These are phyloP conservation scores for Noctua pronuba DNA, from an alignment of 2,888 invertebrate species.

Conservation along the genomic window DNA sequence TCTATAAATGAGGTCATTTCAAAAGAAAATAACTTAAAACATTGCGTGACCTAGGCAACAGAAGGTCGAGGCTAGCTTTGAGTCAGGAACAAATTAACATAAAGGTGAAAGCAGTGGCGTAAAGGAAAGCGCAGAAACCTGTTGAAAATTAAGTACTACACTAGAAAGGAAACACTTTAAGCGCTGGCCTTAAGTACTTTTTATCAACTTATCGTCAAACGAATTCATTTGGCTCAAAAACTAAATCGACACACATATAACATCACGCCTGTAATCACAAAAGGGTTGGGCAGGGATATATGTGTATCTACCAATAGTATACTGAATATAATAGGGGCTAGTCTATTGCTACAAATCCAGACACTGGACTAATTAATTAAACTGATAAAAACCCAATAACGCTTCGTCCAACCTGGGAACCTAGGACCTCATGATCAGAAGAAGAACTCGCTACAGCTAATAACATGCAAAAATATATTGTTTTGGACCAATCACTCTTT, in stretches of 20 bases:
- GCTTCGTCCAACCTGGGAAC: neutral
- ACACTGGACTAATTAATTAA: neutral
- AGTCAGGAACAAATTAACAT: constrained; percentile 12
- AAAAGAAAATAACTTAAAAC: constrained; percentile 2
- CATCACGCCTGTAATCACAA: neutral
- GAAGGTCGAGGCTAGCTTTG: constrained; percentile 17
- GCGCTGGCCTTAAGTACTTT: too few relatives aligned
- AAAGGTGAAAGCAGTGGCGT: constrained; percentile 20
- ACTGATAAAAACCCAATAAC: neutral
- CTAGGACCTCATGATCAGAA: neutral
- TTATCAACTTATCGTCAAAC: neutral
- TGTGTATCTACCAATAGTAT: neutral
- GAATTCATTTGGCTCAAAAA: neutral
- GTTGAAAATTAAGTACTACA: constrained; percentile 16
- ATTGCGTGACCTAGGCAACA: constrained; percentile 41
- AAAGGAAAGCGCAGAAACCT: constrained; percentile 9
- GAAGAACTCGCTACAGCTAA: neutral
- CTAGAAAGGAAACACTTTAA: neutral
- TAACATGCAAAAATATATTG: neutral
- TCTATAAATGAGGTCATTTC: neutral
- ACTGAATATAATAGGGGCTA: neutral
- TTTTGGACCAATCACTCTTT: neutral
- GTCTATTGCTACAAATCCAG: neutral
- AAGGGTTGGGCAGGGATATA: neutral
- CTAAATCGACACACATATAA: neutral